Percentiles rank a stretch among this genome's conserved stretches.
Evolutionary conservation across 2,797 vertebrate genomes (phyloP).

Genomic region (Danio jaintianensis): DNA sequence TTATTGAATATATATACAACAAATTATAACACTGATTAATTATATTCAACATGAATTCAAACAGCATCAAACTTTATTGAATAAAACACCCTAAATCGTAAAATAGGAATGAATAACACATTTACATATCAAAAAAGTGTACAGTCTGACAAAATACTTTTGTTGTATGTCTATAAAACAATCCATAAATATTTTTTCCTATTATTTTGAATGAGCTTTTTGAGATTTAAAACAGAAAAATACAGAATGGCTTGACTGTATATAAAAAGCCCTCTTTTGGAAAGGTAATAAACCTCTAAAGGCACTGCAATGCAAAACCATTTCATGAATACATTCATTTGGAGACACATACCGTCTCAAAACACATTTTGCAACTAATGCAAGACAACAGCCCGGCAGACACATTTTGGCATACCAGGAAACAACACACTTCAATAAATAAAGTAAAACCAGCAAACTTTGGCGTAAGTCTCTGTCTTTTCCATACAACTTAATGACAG

Average conservation of each 20-base stretch:
- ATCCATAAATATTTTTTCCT: conserved; percentile 37
- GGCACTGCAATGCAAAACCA: conserved; percentile 33
- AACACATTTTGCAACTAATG: conserved; percentile 2
- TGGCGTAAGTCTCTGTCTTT: conserved; percentile 5
- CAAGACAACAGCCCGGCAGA: conserved; percentile 10
- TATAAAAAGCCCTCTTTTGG: conserved; percentile 41
- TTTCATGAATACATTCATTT: conserved; percentile 30
- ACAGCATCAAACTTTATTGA: conserved; percentile 49
- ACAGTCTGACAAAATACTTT: conserved; percentile 21
- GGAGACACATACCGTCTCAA: conserved; percentile 18
- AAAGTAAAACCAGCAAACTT: conserved; percentile 27
- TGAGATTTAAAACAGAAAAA: conserved; percentile 33
- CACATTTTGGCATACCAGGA: conserved; percentile 12
- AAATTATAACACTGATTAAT: background rate
- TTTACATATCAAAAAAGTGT: conserved; percentile 36
- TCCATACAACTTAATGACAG: background rate
- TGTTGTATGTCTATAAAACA: conserved; percentile 41
- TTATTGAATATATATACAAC: too few species aligned
- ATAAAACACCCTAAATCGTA: conserved; percentile 24
- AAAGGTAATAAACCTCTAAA: conserved; percentile 39
- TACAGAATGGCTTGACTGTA: conserved; percentile 15
- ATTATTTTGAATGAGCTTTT: background rate
- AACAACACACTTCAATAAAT: conserved; percentile 34
- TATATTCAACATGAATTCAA: background rate
- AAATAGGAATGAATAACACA: conserved; percentile 42